Conservation (phyloP, 1,140 invertebrate genomes). For the Tetragnatha versicolor region DNA sequence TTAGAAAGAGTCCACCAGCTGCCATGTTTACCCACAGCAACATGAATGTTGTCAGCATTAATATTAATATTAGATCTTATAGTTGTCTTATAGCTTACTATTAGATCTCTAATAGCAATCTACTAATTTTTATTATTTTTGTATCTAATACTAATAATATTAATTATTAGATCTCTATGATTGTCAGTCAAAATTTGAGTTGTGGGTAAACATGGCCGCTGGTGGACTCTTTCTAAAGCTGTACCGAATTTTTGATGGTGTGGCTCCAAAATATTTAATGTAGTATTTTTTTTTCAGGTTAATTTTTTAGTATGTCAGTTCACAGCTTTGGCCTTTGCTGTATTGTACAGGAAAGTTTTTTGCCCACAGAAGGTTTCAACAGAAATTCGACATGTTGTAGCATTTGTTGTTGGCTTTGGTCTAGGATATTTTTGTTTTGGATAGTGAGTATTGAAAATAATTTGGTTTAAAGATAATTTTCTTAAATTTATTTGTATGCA, state of each 20-base stretch:
- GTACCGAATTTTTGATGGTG: background rate
- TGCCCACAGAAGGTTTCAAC: slow-evolving; percentile 72
- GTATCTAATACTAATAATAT: too few species aligned
- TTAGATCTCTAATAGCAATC: too few species aligned
- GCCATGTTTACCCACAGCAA: too few species aligned
- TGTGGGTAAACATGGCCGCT: background rate
- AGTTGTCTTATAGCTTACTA: too few species aligned
- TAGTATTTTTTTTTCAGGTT: slow-evolving; percentile 68
- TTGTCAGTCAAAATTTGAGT: too few species aligned
- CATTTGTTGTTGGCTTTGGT: slow-evolving; percentile 76
- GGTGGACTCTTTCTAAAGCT: background rate
- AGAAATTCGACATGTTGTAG: slow-evolving; percentile 76
- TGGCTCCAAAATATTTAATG: background rate
- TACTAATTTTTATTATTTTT: too few species aligned
- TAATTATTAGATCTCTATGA: too few species aligned
- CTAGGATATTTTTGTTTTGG: slow-evolving; percentile 89
- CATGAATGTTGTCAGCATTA: too few species aligned
- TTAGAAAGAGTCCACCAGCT: too few species aligned
- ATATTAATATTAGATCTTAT: too few species aligned
- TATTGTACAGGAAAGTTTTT: slow-evolving; percentile 76
- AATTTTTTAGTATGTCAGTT: slow-evolving; percentile 86
- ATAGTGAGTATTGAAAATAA: slow-evolving; percentile 69
- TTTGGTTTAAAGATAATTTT: too few species aligned
- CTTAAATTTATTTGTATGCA: too few species aligned
- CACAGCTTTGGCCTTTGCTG: slow-evolving; percentile 76